Conservation (phyloP, 2,888 invertebrate genomes). For the Suillia variegata region DNA sequence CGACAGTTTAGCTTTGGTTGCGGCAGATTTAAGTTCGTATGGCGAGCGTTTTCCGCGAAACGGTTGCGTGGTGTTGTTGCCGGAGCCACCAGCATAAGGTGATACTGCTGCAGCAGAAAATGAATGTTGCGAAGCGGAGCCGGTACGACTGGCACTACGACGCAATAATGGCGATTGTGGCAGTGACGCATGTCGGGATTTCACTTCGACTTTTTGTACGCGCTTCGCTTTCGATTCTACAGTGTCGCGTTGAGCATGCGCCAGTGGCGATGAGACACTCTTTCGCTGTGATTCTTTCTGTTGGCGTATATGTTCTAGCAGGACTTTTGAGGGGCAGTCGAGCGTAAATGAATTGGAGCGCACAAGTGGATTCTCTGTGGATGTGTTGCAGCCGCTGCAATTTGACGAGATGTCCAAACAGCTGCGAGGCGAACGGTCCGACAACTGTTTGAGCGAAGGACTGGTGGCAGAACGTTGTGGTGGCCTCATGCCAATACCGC, state of each 20-base stretch:
- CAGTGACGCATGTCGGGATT: constrained; percentile 30
- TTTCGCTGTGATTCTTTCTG: neutral
- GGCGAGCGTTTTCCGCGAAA: constrained; percentile 32
- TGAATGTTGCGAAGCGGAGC: neutral
- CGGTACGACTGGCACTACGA: neutral
- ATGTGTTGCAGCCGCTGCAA: neutral
- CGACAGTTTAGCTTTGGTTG: constrained; percentile 13
- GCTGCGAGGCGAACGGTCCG: neutral
- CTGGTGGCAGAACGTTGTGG: constrained; percentile 50
- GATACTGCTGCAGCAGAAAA: no score
- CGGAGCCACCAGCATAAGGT: no score
- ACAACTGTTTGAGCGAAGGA: constrained; percentile 37
- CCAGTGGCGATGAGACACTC: constrained; percentile 1
- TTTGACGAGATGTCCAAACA: constrained; percentile 14
- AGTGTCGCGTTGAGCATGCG: constrained; percentile 47
- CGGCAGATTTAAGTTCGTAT: constrained; percentile 20
- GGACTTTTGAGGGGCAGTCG: constrained; percentile 76
- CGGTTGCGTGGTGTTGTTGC: constrained; percentile 20
- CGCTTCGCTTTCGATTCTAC: constrained; percentile 56
- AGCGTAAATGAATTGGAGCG: constrained; percentile 81
- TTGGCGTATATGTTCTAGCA: constrained; percentile 60
- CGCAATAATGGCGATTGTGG: constrained; percentile 20
- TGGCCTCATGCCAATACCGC: constrained; percentile 29
- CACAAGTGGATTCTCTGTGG: constrained; percentile 60
- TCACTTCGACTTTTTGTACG: constrained; percentile 44